Evolutionary conservation across 2,113 vertebrate genomes (phyloP), one percentile per base, ranked within the genome.

Genomic region (Nycticryphes semicollaris): DNA sequence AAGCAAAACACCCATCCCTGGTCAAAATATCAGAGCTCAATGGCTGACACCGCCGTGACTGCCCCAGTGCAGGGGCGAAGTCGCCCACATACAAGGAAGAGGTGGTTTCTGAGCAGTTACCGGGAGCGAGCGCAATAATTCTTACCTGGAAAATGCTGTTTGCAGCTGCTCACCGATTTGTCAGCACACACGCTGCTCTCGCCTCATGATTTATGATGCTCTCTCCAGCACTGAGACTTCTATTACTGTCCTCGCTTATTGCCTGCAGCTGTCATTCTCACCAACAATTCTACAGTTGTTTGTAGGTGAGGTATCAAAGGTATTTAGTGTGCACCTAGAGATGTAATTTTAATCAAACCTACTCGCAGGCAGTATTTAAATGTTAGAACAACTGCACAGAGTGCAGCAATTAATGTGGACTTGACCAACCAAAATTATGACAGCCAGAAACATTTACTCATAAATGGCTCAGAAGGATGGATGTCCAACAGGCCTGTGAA

Each of bases 211-310:
- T 97, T 97, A 97, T 96, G 98, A 96, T 93, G 81, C 90, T 96
- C 90, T 75, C 90, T 94, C 94, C 91, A 95, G 96, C 69, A 96
- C 95, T 41, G 85, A 98, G 96, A 94, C 97, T 96, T 95, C 97
- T 95, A 96, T 97, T 97, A 93, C 97, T 94, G 92, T 97, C 96
- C 95, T 97, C 96, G 27, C 98, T 98, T 98, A 98, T 96, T 98
- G 97, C 97, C 98, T 97, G 97, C 97, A 98, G 97, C 98, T 98
- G 98, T 98, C 98, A 98, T 83, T 97, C 93, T 98, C 95, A 87
- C 93, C 92, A 92, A 87, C 93, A 96, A 96, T 97, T 95, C 97
- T 92, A 96, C 77, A 96, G 95, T 96, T 94, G 91, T 97, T 97
- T 98, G 94, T 96, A 98, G 97, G 97, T 96, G 93, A 94, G 89